Percentiles rank a stretch among this genome's conserved stretches.
These are phyloP conservation scores for Elegia similella DNA, from an alignment of 2,888 invertebrate genomes.

Conservation along the genomic window DNA sequence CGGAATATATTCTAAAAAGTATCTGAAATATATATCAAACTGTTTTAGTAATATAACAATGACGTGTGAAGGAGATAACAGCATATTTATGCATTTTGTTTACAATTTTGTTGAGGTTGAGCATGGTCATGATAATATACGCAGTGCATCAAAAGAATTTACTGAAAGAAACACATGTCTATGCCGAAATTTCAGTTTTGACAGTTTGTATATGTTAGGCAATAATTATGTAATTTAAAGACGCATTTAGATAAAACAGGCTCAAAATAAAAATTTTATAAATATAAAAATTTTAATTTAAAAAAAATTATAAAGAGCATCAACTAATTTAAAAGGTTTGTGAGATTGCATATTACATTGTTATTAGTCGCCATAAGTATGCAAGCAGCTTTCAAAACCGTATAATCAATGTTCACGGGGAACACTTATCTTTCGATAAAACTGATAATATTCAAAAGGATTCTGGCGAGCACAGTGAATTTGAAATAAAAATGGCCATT, in stretches of 20 bases:
- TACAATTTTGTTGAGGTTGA: background rate
- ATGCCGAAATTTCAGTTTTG: background rate
- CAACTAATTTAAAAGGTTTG: background rate
- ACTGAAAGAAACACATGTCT: too few relatives aligned
- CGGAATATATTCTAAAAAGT: background rate
- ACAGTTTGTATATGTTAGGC: too few relatives aligned
- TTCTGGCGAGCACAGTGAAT: background rate
- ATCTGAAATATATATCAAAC: too few relatives aligned
- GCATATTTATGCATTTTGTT: background rate
- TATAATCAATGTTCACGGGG: background rate
- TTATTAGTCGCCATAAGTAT: background rate
- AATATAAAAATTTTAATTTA: too few relatives aligned
- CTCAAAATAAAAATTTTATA: too few relatives aligned
- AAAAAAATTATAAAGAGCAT: background rate
- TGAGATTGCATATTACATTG: background rate
- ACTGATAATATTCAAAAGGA: background rate
- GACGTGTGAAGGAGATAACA: background rate
- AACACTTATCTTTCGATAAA: conserved; percentile 1
- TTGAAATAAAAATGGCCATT: background rate
- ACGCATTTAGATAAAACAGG: too few relatives aligned
- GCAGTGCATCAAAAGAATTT: background rate
- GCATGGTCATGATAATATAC: background rate
- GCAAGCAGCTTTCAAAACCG: background rate
- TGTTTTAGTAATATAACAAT: too few relatives aligned
- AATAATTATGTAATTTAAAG: too few relatives aligned